These are phyloP conservation scores for Drosophila hydei DNA, from an alignment of 1,140 invertebrate species.

Conservation along the genomic window DNA sequence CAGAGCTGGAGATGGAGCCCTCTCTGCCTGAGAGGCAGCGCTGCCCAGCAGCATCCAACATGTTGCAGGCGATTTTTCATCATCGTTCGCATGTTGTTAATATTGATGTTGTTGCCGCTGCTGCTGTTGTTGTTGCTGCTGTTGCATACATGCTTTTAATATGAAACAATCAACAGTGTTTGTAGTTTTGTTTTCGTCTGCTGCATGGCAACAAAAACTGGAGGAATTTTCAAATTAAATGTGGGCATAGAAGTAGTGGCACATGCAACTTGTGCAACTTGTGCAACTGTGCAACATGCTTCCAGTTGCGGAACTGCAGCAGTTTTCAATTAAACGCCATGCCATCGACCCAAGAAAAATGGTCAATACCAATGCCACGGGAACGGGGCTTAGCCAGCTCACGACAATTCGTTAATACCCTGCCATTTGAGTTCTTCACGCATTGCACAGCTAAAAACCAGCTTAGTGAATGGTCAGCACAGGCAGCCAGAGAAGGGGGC, in stretches of 20 bases:
- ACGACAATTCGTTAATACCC: conserved; percentile 81
- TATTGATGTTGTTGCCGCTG: conserved; percentile 44
- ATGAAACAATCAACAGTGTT: conserved; percentile 74
- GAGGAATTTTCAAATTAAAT: conserved; percentile 78
- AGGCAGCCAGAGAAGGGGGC: not conserved
- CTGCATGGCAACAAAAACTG: conserved; percentile 42
- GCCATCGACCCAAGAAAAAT: conserved; percentile 63
- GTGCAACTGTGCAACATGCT: conserved; percentile 17
- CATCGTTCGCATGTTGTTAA: conserved; percentile 75
- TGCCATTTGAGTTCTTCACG: conserved; percentile 80
- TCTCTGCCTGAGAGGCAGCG: conserved; percentile 6
- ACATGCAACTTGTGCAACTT: conserved; percentile 20
- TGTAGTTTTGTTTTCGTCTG: conserved; percentile 74
- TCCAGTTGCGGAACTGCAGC: conserved; percentile 41
- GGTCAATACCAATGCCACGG: conserved; percentile 34
- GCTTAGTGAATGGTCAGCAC: conserved; percentile 4
- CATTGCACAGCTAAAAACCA: conserved; percentile 44
- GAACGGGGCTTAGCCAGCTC: conserved; percentile 28
- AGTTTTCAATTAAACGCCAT: conserved; percentile 77
- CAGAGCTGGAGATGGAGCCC: conserved; percentile 12
- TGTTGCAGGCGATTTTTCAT: conserved; percentile 81
- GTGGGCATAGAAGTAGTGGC: conserved; percentile 54
- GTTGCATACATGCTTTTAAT: conserved; percentile 66
- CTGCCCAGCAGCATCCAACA: conserved; percentile 74
- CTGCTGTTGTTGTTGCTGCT: conserved; percentile 41